Base-by-base conservation (phyloP, 2,888 invertebrate genomes). In the Enchytraeus crypticus region DNA sequence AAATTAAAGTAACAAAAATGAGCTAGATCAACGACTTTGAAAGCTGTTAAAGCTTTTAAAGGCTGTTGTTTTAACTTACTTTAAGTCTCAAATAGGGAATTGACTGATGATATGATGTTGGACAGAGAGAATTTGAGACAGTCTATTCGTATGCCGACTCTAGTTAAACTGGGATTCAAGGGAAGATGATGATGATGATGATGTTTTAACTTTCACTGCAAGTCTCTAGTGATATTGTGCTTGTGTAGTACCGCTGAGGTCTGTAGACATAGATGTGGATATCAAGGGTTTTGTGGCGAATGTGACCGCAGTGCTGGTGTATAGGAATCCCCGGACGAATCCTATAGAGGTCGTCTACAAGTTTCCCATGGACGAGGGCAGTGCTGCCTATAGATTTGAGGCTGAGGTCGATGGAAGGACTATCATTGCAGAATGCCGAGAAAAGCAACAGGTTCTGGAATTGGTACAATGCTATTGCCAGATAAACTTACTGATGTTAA, bases 301-400 rank as follows among this genome's bases (percentile, higher is more conserved):
- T 53, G 69, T 71, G 5, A 56, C 61, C n/a, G 66, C 70, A 8
- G 64, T 45, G 2, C 60, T 71, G 27, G 54, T 47, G 11, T 73
- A 72, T 58, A 53, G 59, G 51, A 72, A 71, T 59, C 61, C 64
- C n/a, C 67, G 64, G 32, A 56, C 64, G n/a, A 59, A 63, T 4
- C 64, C 70, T 5, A 53, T 70, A 8, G 71, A 72, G 55, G 70
- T 69, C 32, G 62, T 64, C 27, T 73, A 70, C 61, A 66, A 69
- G 3, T 73, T 73, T 57, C 73, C 73, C 18, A 58, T 73, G 56
- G 72, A 73, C 55, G 68, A 69, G 26, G 64, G 64, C 26, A 66
- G 71, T 59, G 70, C 70, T 8, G 71, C 72, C 11, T 74, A 70
- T 59, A 66, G 67, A 26, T 71, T 74, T 61, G 70, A 71, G 54